Evolutionary conservation across 2,888 invertebrate genomes (phyloP), one percentile per base, ranked within the genome.

Genomic region (Schrankia costaestrigalis): DNA sequence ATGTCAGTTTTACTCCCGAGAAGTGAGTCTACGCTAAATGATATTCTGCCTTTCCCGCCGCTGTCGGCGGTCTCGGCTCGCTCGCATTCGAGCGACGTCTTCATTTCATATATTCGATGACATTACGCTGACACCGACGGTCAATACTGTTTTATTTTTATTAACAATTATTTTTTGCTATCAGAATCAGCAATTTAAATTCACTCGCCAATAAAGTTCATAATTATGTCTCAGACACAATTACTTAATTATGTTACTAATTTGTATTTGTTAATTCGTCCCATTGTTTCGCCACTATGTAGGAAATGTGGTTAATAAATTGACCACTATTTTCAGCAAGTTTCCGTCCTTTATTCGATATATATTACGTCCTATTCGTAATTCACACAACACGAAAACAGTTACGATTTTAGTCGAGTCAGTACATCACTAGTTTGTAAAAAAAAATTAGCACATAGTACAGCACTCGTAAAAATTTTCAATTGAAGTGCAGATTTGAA

Each of bases 1-100:
- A 74, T 60, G 24, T 78, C 74, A 11, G 61, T 70, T 50, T 81
- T 67, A 52, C 83, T 71, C 13, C 84, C 80, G 18, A 93, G 70
- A 11, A 93, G 66, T 0, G 93, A 90, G 74, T 93, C 93, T 27
- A 93, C 93, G 78, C 93, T 93, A 74, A 93, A 93, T 42, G 93
- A 93, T 65, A 93, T 93, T 57, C 93, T 91, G 54, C 91, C 89
- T 67, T 90, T 91, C 46, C 90, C 79, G 61, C 89, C 80, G 62
- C 70, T 78, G 29, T 85, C 85, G 56, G 84, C 83, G 79, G 83
- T 71, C 46, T 87, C 87, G 53, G 81, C 73, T 63, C 85, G 81
- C 71, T 87, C 86, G 74, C 83, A 83, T 73, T 86, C 86, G 65
- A 87, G 79, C 80, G 86, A 72, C 53, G 87, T 86, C 85, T 86